phyloP scores from a whole-genome alignment of 1,140 invertebrate species.

The Drosophila athabasca region DNA sequence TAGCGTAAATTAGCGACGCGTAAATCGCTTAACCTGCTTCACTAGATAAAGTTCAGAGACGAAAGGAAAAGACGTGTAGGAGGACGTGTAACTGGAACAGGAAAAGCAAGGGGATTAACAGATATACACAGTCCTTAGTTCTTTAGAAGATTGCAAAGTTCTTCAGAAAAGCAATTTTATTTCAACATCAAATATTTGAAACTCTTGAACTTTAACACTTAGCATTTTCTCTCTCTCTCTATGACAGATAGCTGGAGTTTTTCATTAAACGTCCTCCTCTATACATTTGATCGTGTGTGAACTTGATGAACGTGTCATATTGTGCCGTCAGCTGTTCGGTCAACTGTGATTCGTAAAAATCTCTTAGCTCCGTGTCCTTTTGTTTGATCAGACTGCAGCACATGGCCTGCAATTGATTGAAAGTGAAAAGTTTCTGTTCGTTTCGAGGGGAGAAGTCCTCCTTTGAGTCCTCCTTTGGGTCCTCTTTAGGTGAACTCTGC shows the following conservation, averaged over 20 bases:
- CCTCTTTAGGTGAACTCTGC: no score
- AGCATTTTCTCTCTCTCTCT: no score
- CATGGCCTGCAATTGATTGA: conserved; percentile 7
- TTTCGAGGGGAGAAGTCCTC: no score
- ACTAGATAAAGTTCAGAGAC: conserved; percentile 1
- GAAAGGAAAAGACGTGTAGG: background rate
- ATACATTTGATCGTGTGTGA: conserved; percentile 40
- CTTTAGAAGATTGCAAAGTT: background rate
- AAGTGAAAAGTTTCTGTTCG: background rate
- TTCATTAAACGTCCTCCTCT: background rate
- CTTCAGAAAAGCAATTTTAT: background rate
- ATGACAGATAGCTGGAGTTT: conserved; percentile 15
- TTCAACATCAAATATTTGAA: background rate
- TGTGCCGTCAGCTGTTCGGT: conserved; percentile 14
- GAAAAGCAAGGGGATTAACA: background rate
- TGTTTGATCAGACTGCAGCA: conserved; percentile 11
- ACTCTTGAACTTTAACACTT: no score
- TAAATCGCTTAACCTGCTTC: conserved; percentile 72
- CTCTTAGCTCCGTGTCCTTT: background rate
- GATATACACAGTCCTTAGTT: background rate
- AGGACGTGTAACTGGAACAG: background rate
- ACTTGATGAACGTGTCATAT: conserved; percentile 37
- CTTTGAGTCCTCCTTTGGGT: no score
- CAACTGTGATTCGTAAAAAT: conserved; percentile 16
- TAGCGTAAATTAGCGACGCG: conserved; percentile 78